Evolutionary conservation across 2,888 invertebrate genomes (phyloP).

Genomic region (Lycia hirtaria): DNA sequence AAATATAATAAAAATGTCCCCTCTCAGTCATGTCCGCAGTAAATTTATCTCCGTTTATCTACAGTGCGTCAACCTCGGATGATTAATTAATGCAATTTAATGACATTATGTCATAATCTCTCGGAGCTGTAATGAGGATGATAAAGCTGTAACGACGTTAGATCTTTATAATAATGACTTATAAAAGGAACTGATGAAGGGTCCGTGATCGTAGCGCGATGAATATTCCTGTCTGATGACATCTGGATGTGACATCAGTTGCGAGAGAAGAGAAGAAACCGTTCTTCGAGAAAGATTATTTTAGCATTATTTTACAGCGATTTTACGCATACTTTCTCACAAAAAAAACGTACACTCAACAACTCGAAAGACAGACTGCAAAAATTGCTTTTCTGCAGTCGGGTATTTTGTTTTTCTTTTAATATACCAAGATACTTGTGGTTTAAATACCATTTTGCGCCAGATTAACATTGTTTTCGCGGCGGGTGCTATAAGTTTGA

Average conservation of each 20-base stretch:
- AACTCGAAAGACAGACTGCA: too few relatives aligned
- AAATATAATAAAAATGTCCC: constrained; percentile 9
- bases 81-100: constrained; percentile 65
- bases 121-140: constrained; percentile 34
- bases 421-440: too few relatives aligned
- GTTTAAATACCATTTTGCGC: too few relatives aligned
- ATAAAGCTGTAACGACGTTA: constrained; percentile 39
- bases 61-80: constrained; percentile 47
- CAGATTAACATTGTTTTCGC: too few relatives aligned
- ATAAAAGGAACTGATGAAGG: neutral
- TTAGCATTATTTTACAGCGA: neutral
- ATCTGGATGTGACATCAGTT: neutral
- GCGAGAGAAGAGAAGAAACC: too few relatives aligned
- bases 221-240: neutral
- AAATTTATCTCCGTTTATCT: constrained; percentile 22
- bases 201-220: neutral
- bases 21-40: constrained; percentile 55
- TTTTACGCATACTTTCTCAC: too few relatives aligned
- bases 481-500: too few relatives aligned
- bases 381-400: too few relatives aligned
- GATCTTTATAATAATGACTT: constrained; percentile 21
- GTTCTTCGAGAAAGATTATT: neutral
- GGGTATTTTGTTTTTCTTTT: too few relatives aligned
- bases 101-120: constrained; percentile 54
- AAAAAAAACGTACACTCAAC: too few relatives aligned